Percentiles rank a stretch among this genome's conserved stretches.
Evolutionary conservation across 2,888 invertebrate genomes (phyloP).

Genomic region (Drosophila subsilvestris): DNA sequence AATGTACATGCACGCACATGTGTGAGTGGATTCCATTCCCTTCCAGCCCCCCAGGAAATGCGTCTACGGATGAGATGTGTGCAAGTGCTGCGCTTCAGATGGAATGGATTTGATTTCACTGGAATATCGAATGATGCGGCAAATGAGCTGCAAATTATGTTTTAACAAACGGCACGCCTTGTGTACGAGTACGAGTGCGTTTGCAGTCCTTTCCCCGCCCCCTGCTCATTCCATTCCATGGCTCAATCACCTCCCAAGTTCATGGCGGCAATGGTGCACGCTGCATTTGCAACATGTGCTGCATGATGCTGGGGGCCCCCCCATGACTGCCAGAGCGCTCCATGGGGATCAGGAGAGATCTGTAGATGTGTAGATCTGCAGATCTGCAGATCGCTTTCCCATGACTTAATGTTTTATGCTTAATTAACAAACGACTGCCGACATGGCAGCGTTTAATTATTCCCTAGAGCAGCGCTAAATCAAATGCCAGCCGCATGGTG

Average conservation of each 20-base stretch:
- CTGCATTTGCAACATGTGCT: constrained; percentile 74
- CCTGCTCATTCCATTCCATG: constrained; percentile 47
- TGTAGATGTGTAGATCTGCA: constrained; percentile 3
- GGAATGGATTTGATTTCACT: constrained; percentile 49
- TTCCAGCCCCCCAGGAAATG: constrained; percentile 41
- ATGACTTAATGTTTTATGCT: constrained; percentile 71
- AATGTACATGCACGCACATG: constrained; percentile 9
- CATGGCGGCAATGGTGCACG: constrained; percentile 61
- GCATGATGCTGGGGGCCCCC: constrained; percentile 20
- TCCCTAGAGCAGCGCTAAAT: constrained; percentile 56
- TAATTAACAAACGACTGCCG: constrained; percentile 76
- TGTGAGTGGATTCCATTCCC: constrained; percentile 15
- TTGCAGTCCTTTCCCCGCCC: constrained; percentile 4
- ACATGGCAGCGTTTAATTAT: constrained; percentile 68
- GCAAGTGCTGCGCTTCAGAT: constrained; percentile 28
- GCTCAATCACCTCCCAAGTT: constrained; percentile 70
- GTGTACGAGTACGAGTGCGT: constrained; percentile 14
- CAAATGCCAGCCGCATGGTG: constrained; percentile 53
- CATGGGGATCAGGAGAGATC: constrained; percentile 6
- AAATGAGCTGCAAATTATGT: constrained; percentile 69
- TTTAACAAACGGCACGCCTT: constrained; percentile 55
- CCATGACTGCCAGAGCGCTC: constrained; percentile 37
- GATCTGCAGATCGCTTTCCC: constrained; percentile 62
- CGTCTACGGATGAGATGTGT: constrained; percentile 36
- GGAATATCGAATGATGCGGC: constrained; percentile 73